These are phyloP conservation scores for Terebella lapidaria DNA, from an alignment of 2,888 invertebrate species.

Conservation along the genomic window DNA sequence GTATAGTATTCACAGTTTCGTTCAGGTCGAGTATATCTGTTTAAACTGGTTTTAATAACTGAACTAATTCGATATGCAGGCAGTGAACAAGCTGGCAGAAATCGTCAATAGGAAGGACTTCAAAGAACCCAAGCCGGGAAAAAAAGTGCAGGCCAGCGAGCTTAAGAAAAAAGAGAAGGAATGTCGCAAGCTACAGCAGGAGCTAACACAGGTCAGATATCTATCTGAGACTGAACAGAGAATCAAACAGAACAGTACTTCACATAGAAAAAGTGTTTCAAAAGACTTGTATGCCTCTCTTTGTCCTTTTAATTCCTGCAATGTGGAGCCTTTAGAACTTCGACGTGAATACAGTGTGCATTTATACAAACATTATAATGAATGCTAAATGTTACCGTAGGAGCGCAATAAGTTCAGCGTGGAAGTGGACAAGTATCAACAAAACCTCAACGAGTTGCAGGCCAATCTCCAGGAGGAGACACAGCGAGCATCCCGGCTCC, in stretches of 20 bases:
- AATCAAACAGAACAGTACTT: neutral
- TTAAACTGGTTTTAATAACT: too few relatives aligned
- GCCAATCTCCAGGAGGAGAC: constrained; percentile 67
- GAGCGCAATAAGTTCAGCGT: constrained; percentile 93
- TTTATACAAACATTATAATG: too few relatives aligned
- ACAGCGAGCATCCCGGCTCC: constrained; percentile 64
- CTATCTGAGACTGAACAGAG: neutral
- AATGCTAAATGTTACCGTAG: constrained; percentile 45
- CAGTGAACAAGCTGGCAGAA: constrained; percentile 94
- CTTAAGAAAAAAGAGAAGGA: constrained; percentile 69
- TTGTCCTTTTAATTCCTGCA: neutral
- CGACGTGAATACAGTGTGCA: too few relatives aligned
- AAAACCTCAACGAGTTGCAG: constrained; percentile 80
- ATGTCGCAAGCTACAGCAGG: constrained; percentile 26
- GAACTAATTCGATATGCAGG: too few relatives aligned
- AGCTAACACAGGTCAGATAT: constrained; percentile 21
- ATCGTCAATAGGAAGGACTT: constrained; percentile 89
- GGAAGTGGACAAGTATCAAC: constrained; percentile 75
- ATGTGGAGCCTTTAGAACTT: too few relatives aligned
- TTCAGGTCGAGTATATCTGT: too few relatives aligned
- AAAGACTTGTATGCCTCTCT: neutral
- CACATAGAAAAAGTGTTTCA: neutral
- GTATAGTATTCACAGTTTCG: neutral
- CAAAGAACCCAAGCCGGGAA: constrained; percentile 47
- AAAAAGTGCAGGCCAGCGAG: constrained; percentile 60